phyloP scores from a whole-genome alignment of 2,113 vertebrate species.

The Oryctolagus cuniculus region DNA sequence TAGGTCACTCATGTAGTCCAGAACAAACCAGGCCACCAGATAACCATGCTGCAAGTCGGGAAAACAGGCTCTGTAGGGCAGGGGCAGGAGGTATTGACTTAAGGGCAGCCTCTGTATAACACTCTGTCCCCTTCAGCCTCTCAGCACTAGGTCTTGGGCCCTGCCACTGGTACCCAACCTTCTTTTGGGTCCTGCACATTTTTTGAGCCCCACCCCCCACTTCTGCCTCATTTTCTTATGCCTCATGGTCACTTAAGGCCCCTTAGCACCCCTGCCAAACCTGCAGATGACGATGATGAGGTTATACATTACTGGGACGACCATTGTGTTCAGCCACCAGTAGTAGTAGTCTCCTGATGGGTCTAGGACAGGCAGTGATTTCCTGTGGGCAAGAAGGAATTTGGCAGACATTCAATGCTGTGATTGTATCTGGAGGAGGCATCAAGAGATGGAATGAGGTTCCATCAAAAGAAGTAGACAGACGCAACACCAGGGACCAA shows the following conservation, averaged over 20 bases:
- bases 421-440: not conserved
- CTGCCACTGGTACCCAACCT: not conserved
- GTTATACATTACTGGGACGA: conserved; percentile 93
- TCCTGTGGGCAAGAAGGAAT: conserved; percentile 56
- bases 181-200: not conserved
- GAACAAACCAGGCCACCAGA: conserved; percentile 89
- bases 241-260: rapidly evolving
- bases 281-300: conserved; percentile 93
- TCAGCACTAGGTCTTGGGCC: not conserved
- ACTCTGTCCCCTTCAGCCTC: not conserved
- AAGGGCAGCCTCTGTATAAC: not conserved
- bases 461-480: not conserved
- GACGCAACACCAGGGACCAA: not conserved
- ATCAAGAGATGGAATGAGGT: not conserved
- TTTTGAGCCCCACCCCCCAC: not conserved
- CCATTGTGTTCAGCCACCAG: conserved; percentile 93
- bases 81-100: not conserved
- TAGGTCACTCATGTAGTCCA: conserved; percentile 92
- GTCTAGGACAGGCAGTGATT: conserved; percentile 86
- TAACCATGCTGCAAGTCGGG: conserved; percentile 88
- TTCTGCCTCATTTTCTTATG: rapidly evolving
- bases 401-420: conserved; percentile 8
- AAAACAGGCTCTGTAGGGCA: conserved; percentile 91
- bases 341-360: conserved; percentile 93
- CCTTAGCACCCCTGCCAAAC: conserved; percentile 76